These are phyloP conservation scores for Bembecia ichneumoniformis DNA, from an alignment of 2,888 invertebrate genomes.

Conservation along the genomic window DNA sequence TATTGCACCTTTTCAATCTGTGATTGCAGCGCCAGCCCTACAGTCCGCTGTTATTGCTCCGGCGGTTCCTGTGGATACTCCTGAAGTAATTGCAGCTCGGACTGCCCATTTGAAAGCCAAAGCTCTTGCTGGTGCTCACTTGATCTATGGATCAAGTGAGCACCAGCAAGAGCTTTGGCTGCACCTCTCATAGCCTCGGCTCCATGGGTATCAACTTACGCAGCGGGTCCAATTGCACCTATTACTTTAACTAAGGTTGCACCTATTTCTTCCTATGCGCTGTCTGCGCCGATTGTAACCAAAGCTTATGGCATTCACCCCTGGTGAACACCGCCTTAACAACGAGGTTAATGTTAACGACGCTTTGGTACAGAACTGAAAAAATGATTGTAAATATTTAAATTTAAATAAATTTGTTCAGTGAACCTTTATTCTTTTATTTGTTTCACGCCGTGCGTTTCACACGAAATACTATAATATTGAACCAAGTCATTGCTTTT, in stretches of 20 bases:
- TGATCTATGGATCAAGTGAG: constrained; percentile 57
- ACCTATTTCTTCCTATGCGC: constrained; percentile 20
- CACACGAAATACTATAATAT: no score
- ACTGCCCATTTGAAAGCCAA: constrained; percentile 54
- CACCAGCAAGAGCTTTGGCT: constrained; percentile 10
- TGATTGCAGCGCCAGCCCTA: constrained; percentile 16
- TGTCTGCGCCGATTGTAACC: constrained; percentile 33
- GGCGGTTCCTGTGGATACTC: constrained; percentile 46
- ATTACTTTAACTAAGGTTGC: constrained; percentile 14
- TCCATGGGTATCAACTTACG: constrained; percentile 33
- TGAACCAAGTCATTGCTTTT: no score
- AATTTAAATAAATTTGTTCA: no score
- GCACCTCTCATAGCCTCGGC: constrained; percentile 22
- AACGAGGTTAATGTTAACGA: constrained; percentile 22
- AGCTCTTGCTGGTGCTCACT: constrained; percentile 41
- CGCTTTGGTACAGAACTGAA: constrained; percentile 38
- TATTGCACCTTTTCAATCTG: constrained; percentile 13
- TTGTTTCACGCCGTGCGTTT: no score
- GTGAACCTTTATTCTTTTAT: no score
- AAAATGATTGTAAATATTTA: no score
- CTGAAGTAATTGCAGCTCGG: constrained; percentile 53
- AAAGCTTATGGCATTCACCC: constrained; percentile 48
- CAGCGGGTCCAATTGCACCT: constrained; percentile 32
- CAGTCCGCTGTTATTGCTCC: constrained; percentile 13
- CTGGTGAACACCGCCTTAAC: constrained; percentile 43